Percentiles rank a stretch among this genome's conserved stretches.
Conservation (phyloP, 2,888 invertebrate species). For the Pelosia muscerda region DNA sequence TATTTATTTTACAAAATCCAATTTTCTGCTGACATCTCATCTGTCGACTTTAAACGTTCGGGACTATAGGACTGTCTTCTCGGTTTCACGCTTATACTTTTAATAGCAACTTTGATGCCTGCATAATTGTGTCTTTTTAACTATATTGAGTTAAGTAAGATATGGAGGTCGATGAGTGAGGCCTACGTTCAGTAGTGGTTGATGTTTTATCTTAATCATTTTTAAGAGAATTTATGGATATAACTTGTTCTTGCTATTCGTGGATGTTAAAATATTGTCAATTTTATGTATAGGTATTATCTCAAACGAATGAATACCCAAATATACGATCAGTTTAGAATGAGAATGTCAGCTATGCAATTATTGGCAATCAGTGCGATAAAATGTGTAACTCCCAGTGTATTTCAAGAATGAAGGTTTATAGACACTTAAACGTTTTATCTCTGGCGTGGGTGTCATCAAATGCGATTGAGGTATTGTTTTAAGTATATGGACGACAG, state of each 20-base stretch:
- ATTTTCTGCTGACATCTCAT: constrained; percentile 87
- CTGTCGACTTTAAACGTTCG: constrained; percentile 85
- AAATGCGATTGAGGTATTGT: constrained; percentile 20
- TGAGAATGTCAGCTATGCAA: constrained; percentile 12
- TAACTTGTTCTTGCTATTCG: constrained; percentile 9
- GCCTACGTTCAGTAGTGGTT: too few species aligned
- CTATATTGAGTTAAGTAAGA: constrained; percentile 53
- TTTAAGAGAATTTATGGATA: constrained; percentile 14
- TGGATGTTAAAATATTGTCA: not conserved
- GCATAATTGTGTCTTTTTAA: constrained; percentile 55
- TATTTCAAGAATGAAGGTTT: constrained; percentile 22
- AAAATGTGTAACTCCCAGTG: constrained; percentile 19
- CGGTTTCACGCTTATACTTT: constrained; percentile 81
- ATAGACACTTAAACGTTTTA: constrained; percentile 21
- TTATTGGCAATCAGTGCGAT: constrained; percentile 22
- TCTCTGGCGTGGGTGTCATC: constrained; percentile 18
- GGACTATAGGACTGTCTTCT: constrained; percentile 79
- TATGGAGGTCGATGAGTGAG: too few species aligned
- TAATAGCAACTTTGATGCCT: constrained; percentile 65
- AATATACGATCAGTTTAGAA: constrained; percentile 7
- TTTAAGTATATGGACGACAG: not conserved
- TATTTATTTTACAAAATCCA: constrained; percentile 87
- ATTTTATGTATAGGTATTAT: not conserved
- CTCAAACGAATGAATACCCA: not conserved
- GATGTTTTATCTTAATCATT: constrained; percentile 27